Percentiles rank a stretch among this genome's conserved stretches.
These are phyloP conservation scores for Tachypleus tridentatus DNA, from an alignment of 1,140 invertebrate genomes.

Conservation along the genomic window DNA sequence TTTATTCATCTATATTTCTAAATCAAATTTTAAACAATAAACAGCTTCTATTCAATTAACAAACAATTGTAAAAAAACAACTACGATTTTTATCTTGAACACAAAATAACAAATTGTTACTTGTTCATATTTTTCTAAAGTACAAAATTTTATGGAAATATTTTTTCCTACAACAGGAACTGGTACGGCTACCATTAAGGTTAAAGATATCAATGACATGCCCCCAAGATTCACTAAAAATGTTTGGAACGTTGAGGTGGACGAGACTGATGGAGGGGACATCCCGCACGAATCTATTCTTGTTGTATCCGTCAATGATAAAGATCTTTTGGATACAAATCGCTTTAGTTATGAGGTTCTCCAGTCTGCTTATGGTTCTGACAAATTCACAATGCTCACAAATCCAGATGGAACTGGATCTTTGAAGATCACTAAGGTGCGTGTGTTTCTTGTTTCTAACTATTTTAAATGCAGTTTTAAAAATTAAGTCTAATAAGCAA, in stretches of 20 bases:
- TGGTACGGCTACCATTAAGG: slow-evolving; percentile 28
- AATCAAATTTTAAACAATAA: too few relatives aligned
- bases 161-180: slow-evolving; percentile 30
- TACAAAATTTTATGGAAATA: too few relatives aligned
- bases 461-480: too few relatives aligned
- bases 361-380: slow-evolving; percentile 85
- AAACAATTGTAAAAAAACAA: too few relatives aligned
- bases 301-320: slow-evolving; percentile 87
- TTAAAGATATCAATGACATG: slow-evolving; percentile 46
- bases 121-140: too few relatives aligned
- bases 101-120: too few relatives aligned
- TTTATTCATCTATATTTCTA: too few relatives aligned
- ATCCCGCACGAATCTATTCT: slow-evolving; percentile 89
- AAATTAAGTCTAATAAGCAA: too few relatives aligned
- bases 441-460: background rate
- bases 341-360: slow-evolving; percentile 93
- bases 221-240: slow-evolving; percentile 90
- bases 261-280: slow-evolving; percentile 87
- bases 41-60: too few relatives aligned
- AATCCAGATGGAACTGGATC: slow-evolving; percentile 92
- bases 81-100: too few relatives aligned
- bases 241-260: slow-evolving; percentile 90
- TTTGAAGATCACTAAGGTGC: slow-evolving; percentile 74
- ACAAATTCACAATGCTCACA: slow-evolving; percentile 92
- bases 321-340: slow-evolving; percentile 73